These are phyloP conservation scores for Tolmerus cingulatus DNA, from an alignment of 2,888 invertebrate species.

Conservation along the genomic window DNA sequence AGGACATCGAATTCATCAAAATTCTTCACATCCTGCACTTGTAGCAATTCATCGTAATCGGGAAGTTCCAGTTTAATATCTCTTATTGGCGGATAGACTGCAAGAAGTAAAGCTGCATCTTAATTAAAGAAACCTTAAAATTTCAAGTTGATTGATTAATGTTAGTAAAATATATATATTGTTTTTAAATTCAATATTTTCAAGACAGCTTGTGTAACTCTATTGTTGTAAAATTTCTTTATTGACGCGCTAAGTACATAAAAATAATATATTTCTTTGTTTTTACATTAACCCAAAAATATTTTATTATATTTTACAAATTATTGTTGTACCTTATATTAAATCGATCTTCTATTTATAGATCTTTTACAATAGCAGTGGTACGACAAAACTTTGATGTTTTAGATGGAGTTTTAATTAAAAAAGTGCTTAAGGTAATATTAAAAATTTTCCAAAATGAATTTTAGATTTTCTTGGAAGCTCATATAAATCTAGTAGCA, in stretches of 20 bases:
- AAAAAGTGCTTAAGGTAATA: too few relatives aligned
- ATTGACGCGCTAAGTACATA: not conserved
- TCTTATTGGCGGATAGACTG: not conserved
- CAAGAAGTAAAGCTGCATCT: conserved; percentile 25
- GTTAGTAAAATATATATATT: not conserved
- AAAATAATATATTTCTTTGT: not conserved
- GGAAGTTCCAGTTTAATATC: not conserved
- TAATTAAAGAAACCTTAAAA: conserved; percentile 20
- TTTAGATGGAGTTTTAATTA: too few relatives aligned
- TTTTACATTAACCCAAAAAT: not conserved
- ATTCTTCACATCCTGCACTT: not conserved
- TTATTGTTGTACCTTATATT: not conserved
- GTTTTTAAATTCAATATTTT: not conserved
- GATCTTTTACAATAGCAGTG: not conserved
- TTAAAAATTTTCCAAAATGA: too few relatives aligned
- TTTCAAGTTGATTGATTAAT: not conserved
- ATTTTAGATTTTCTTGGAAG: too few relatives aligned
- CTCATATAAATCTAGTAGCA: too few relatives aligned
- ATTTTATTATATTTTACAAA: not conserved
- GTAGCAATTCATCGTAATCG: not conserved
- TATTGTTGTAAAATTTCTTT: not conserved
- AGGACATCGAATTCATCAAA: not conserved
- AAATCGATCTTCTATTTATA: not conserved
- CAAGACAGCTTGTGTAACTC: not conserved
- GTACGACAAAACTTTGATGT: not conserved